Evolutionary conservation across 2,888 invertebrate genomes (phyloP), one percentile per base, ranked within the genome.

Genomic region (Drymonia ruficornis): DNA sequence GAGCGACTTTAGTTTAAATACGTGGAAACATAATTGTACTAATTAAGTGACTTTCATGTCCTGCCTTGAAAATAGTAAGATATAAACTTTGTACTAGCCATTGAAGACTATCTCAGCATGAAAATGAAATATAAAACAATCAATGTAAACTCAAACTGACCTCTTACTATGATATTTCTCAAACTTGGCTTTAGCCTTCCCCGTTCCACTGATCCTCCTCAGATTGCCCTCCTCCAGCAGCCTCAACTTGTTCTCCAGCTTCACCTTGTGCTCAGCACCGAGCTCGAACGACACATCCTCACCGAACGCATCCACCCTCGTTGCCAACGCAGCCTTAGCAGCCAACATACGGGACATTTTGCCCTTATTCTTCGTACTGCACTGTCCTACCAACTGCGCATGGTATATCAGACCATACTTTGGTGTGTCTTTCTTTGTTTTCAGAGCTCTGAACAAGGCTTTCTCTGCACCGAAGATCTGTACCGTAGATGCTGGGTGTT

Each of bases 361-460:
- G 56, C 99, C 99, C 86, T 99, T 99, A 70, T 98, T 96, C 84
- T 97, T 98, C 0, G 96, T 94, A 78, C 96, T 97, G 1, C 97
- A 95, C 81, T 98, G 98, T 0, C 98, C 98, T 8, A 99, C 96
- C 16, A 99, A 87, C 76, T 97, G 97, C 0, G 99, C 96, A 83
- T 99, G 99, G 83, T 99, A 99, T 63, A 99, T 98, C 43, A 99
- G 93, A 92, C 99, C 99, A 84, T 99, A 99, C 80, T 99, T 99
- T 0, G 99, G 99, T 0, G 99, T 99, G 80, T 99, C 98, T 79
- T 98, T 97, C 80, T 98, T 98, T 0, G 99, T 98, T 88, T 99
- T 99, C 16, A 99, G 91, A 0, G 99, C 99, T 65, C 99, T 94
- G 91, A 99, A 99, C 12, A 99, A 89, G 0, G 99, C 99, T 82